A percentile compares a stretch with the other conserved stretches of the same genome.
Evolutionary conservation across 2,888 invertebrate genomes (phyloP).

Genomic region (Athalia circularis): DNA sequence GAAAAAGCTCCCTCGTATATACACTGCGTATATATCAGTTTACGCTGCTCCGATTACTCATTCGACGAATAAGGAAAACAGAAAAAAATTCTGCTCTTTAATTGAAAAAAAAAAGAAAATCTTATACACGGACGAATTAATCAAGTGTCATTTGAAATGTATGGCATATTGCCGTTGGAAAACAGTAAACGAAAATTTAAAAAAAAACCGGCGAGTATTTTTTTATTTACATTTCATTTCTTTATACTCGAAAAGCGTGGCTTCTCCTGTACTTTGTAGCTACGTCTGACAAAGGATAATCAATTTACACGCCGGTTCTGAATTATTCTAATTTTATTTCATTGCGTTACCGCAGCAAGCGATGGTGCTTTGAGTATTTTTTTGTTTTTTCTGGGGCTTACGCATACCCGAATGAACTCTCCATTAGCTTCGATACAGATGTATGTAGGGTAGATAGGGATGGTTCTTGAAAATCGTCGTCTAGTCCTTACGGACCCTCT

Average conservation of each 20-base stretch:
- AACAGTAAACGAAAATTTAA: background rate
- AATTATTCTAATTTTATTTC: slow-evolving; percentile 57
- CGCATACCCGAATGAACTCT: slow-evolving; percentile 28
- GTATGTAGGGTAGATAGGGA: background rate
- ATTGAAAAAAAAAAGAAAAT: too few relatives aligned
- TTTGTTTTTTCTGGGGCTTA: slow-evolving; percentile 52
- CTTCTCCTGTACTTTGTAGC: background rate
- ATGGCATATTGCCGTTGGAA: background rate
- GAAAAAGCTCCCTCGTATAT: background rate
- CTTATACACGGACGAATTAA: too few relatives aligned
- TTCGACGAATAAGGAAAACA: too few relatives aligned
- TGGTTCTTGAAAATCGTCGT: background rate
- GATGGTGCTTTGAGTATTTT: slow-evolving; percentile 48
- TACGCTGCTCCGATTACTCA: too few relatives aligned
- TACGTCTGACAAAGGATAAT: slow-evolving; percentile 54
- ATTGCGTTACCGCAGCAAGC: slow-evolving; percentile 29
- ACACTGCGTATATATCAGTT: too few relatives aligned
- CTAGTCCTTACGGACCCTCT: background rate
- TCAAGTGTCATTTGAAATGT: too few relatives aligned
- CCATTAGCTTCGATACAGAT: slow-evolving; percentile 11
- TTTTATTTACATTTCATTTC: too few relatives aligned
- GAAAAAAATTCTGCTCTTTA: too few relatives aligned
- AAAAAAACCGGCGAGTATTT: too few relatives aligned
- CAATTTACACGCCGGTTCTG: slow-evolving; percentile 54
- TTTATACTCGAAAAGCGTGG: too few relatives aligned